These are phyloP conservation scores for Platyura marginata DNA, from an alignment of 1,140 invertebrate species.

Conservation along the genomic window DNA sequence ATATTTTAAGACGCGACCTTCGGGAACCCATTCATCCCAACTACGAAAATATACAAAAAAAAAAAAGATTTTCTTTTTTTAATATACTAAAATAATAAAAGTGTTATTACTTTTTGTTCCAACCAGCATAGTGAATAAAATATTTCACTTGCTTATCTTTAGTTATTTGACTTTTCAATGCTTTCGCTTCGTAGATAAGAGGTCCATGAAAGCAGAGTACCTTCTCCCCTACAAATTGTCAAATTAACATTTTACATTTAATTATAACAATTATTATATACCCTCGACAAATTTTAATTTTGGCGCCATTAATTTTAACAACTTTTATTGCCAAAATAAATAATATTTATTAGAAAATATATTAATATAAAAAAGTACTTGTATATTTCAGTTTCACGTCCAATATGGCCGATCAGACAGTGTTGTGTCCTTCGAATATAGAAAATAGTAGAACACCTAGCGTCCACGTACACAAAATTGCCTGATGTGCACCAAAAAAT, in stretches of 20 bases:
- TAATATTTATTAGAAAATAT: no score
- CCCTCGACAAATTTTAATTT: conserved; percentile 46
- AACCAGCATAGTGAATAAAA: conserved; percentile 92
- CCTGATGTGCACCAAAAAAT: no score
- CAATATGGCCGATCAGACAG: no score
- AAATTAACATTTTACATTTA: conserved; percentile 1
- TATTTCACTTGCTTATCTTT: conserved; percentile 80
- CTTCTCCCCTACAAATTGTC: conserved; percentile 56
- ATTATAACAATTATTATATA: conserved; percentile 14
- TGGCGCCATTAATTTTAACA: not conserved
- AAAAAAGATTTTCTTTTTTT: no score
- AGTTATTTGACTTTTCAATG: conserved; percentile 60
- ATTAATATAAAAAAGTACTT: no score
- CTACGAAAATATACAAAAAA: conserved; percentile 33
- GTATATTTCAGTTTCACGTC: no score
- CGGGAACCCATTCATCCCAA: conserved; percentile 97
- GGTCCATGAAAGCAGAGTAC: conserved; percentile 93
- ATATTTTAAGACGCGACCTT: conserved; percentile 78
- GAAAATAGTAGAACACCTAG: no score
- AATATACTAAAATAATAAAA: no score
- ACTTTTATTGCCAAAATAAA: no score
- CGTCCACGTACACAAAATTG: no score
- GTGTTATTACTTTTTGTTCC: conserved; percentile 96
- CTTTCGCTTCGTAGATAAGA: conserved; percentile 90
- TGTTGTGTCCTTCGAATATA: no score